A percentile compares a stretch with the other conserved stretches of the same genome.
These are phyloP conservation scores for Tuta absoluta DNA, from an alignment of 2,888 invertebrate species.

Conservation along the genomic window DNA sequence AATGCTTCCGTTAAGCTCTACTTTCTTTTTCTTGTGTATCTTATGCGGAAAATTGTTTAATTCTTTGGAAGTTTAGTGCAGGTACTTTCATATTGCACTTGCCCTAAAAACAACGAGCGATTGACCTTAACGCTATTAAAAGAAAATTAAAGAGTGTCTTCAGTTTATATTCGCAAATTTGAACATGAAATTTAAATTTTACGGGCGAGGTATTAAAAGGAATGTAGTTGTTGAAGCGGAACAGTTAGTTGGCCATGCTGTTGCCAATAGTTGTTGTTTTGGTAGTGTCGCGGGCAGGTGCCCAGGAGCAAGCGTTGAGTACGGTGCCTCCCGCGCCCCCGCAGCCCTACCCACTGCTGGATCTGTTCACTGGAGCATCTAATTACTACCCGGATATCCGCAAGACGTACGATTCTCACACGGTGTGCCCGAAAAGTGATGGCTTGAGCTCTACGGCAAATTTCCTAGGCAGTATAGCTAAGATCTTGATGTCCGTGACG, in stretches of 20 bases:
- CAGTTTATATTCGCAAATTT: constrained; percentile 62
- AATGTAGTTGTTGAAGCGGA: constrained; percentile 58
- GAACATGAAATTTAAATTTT: constrained; percentile 69
- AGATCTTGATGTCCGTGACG: constrained; percentile 72
- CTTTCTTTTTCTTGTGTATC: constrained; percentile 17
- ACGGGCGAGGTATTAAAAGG: constrained; percentile 72
- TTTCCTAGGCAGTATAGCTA: constrained; percentile 69
- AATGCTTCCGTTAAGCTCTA: not conserved
- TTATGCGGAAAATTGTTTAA: constrained; percentile 24
- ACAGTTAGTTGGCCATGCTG: constrained; percentile 73
- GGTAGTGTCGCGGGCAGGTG: constrained; percentile 50
- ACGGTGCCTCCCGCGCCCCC: constrained; percentile 53
- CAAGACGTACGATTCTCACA: constrained; percentile 61
- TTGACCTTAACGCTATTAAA: constrained; percentile 59
- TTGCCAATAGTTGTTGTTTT: constrained; percentile 59
- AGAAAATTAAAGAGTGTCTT: constrained; percentile 45
- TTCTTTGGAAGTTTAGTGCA: constrained; percentile 1
- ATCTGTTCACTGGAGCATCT: constrained; percentile 67
- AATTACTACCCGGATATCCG: constrained; percentile 63
- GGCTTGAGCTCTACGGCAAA: constrained; percentile 67
- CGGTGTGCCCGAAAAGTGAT: constrained; percentile 64
- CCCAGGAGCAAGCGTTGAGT: constrained; percentile 65
- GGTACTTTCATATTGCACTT: constrained; percentile 33
- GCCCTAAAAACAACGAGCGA: constrained; percentile 51
- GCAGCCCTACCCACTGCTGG: constrained; percentile 60